These are phyloP conservation scores for Tenrec ecaudatus DNA, from an alignment of 2,113 vertebrate species.

Conservation along the genomic window DNA sequence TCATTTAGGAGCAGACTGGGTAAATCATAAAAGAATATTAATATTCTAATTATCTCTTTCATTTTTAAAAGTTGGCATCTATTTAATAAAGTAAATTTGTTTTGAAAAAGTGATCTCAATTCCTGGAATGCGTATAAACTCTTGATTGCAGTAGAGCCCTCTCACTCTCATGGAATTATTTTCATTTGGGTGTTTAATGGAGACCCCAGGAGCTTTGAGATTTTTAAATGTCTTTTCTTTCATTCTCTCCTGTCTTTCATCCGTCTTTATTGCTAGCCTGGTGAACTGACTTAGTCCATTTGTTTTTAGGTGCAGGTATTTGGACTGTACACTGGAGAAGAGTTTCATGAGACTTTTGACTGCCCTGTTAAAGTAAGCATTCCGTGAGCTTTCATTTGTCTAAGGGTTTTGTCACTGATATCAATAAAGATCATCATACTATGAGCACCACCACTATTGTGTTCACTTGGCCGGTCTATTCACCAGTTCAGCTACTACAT, in stretches of 20 bases:
- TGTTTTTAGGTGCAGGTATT: slow-evolving; percentile 95
- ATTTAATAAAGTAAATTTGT: slow-evolving; percentile 75
- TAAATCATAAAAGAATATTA: slow-evolving; percentile 38
- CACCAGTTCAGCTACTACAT: neutral
- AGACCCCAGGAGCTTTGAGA: neutral
- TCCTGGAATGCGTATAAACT: slow-evolving; percentile 44
- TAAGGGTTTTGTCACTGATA: neutral
- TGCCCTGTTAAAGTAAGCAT: slow-evolving; percentile 97
- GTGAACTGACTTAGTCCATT: slow-evolving; percentile 35
- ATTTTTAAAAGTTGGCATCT: slow-evolving; percentile 67
- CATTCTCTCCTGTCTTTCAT: neutral
- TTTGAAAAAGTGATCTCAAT: slow-evolving; percentile 60
- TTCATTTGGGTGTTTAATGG: slow-evolving; percentile 3
- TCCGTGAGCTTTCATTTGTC: slow-evolving; percentile 56
- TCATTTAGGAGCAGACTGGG: slow-evolving; percentile 32
- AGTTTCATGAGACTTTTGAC: slow-evolving; percentile 98
- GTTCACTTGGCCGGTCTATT: neutral
- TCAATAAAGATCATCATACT: neutral
- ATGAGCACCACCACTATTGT: neutral
- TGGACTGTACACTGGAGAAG: slow-evolving; percentile 96
- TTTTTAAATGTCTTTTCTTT: slow-evolving; percentile 40
- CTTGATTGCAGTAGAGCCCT: slow-evolving; percentile 31
- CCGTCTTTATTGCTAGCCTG: slow-evolving; percentile 9
- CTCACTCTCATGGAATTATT: slow-evolving; percentile 12
- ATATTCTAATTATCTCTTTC: slow-evolving; percentile 64